Conservation (phyloP, 2,113 vertebrate species). For the Syrmaticus mikado region DNA sequence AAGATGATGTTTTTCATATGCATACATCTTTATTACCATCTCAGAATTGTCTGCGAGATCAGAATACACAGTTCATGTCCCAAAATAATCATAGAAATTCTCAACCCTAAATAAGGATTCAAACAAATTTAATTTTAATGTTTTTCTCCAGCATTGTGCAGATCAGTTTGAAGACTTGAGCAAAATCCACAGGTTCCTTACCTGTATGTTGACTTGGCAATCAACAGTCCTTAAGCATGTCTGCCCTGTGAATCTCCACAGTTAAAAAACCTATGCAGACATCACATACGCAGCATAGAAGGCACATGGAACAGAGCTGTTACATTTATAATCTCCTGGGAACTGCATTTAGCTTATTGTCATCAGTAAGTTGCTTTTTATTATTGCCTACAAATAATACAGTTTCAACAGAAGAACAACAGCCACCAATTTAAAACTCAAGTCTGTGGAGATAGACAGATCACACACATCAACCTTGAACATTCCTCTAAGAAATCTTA, state of each 20-base stretch:
- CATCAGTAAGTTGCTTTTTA: neutral
- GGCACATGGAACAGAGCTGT: neutral
- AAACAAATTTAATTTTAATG: neutral
- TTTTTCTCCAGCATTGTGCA: neutral
- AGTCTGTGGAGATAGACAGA: neutral
- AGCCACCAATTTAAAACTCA: neutral
- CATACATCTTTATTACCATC: constrained; percentile 20
- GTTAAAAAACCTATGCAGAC: neutral
- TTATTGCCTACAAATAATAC: neutral
- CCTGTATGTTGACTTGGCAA: neutral
- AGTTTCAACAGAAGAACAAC: neutral
- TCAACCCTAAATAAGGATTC: neutral
- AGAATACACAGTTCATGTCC: neutral
- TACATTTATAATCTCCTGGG: neutral
- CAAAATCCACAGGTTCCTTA: neutral
- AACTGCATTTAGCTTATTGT: neutral
- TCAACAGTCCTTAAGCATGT: neutral
- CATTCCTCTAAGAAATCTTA: neutral
- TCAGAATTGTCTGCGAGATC: neutral
- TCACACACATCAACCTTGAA: neutral
- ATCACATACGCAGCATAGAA: neutral
- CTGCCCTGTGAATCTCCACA: neutral
- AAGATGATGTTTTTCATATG: neutral
- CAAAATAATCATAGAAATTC: neutral
- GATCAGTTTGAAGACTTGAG: neutral